These are phyloP conservation scores for Scotopteryx bipunctaria DNA, from an alignment of 2,888 invertebrate species.

Conservation along the genomic window DNA sequence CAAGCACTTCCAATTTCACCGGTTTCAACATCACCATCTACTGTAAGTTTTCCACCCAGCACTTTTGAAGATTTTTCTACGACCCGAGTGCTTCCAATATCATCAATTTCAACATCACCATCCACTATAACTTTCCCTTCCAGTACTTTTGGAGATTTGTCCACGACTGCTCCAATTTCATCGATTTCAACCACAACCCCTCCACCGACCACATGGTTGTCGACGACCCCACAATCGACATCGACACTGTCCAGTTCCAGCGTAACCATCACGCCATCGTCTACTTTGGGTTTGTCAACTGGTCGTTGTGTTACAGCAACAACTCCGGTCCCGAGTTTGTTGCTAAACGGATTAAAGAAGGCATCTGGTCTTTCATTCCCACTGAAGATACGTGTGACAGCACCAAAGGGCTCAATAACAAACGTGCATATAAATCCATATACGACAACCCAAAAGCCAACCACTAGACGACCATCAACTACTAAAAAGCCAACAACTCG, in stretches of 20 bases:
- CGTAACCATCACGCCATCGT: slow-evolving; percentile 35
- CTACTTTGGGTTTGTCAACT: slow-evolving; percentile 28
- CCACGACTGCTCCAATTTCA: slow-evolving; percentile 9
- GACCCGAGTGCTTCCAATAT: not conserved
- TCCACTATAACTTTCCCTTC: too few relatives aligned
- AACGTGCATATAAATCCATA: slow-evolving; percentile 60
- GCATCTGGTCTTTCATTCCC: slow-evolving; percentile 26
- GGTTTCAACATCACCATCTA: slow-evolving; percentile 25
- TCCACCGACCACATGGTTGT: slow-evolving; percentile 9
- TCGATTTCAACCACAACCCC: slow-evolving; percentile 22
- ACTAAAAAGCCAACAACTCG: slow-evolving; percentile 45
- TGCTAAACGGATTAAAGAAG: slow-evolving; percentile 11
- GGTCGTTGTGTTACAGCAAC: slow-evolving; percentile 16
- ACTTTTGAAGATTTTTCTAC: slow-evolving; percentile 10
- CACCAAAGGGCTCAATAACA: slow-evolving; percentile 65
- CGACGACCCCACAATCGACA: slow-evolving; percentile 8
- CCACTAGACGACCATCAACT: slow-evolving; percentile 49
- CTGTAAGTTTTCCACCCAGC: slow-evolving; percentile 9
- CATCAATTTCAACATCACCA: not conserved
- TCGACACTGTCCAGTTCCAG: slow-evolving; percentile 19
- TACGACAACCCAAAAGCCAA: slow-evolving; percentile 32
- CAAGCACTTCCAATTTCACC: too few relatives aligned
- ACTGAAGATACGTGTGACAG: slow-evolving; percentile 62
- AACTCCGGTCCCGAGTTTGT: slow-evolving; percentile 11
- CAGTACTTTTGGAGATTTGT: too few relatives aligned